These are phyloP conservation scores for Hyles vespertilio DNA, from an alignment of 1,140 invertebrate species.

Conservation along the genomic window DNA sequence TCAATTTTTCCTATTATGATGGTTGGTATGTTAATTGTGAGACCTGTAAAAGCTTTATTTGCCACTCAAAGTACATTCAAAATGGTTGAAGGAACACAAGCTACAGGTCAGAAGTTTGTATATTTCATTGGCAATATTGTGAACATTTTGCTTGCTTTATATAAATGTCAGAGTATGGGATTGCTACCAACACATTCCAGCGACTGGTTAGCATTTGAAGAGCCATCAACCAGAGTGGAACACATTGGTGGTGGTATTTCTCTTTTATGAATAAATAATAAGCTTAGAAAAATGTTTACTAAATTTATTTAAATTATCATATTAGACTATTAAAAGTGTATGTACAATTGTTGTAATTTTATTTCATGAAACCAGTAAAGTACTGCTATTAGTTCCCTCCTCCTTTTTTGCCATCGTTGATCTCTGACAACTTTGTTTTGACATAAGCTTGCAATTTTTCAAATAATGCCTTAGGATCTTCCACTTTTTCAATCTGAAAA, in stretches of 20 bases:
- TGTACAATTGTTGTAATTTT: conserved; percentile 52
- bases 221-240: conserved; percentile 91
- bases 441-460: conserved; percentile 81
- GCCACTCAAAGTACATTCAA: conserved; percentile 94
- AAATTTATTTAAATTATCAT: conserved; percentile 50
- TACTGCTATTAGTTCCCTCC: conserved; percentile 9
- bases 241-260: conserved; percentile 91
- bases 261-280: conserved; percentile 69
- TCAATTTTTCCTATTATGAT: conserved; percentile 99
- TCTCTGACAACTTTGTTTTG: conserved; percentile 78
- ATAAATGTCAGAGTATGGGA: conserved; percentile 99
- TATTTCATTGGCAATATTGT: conserved; percentile 97
- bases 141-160: conserved; percentile 94
- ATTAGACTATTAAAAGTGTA: conserved; percentile 39
- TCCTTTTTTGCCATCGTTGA: conserved; percentile 67
- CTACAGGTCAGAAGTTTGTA: conserved; percentile 93
- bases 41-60: conserved; percentile 96
- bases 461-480: conserved; percentile 84
- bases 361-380: conserved; percentile 15
- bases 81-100: conserved; percentile 95
- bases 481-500: conserved; percentile 86
- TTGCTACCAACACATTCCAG: conserved; percentile 97
- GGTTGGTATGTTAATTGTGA: conserved; percentile 98
- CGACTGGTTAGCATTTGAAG: conserved; percentile 99
- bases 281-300: conserved; percentile 25